Conservation (phyloP, 2,113 vertebrate genomes). For the Shinisaurus crocodilurus region DNA sequence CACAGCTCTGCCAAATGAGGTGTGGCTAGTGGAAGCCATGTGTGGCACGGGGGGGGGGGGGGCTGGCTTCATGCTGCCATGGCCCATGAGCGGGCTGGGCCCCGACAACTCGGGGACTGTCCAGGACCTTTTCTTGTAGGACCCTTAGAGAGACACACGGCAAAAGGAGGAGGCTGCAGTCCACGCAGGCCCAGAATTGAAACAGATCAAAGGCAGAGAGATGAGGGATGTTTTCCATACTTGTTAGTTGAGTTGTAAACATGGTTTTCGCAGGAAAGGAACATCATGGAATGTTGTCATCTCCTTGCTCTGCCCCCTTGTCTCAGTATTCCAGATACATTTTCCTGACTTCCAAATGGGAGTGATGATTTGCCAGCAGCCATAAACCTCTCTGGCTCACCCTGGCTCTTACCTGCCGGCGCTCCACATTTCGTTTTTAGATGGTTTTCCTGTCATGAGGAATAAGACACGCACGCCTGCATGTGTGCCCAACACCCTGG, state of each 20-base stretch:
- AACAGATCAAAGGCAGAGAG: constrained; percentile 70
- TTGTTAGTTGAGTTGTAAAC: constrained; percentile 78
- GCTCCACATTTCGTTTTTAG: neutral
- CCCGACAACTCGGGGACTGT: constrained; percentile 64
- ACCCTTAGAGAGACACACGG: neutral
- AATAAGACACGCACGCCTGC: neutral
- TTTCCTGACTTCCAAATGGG: constrained; percentile 48
- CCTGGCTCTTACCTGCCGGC: neutral
- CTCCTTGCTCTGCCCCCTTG: neutral
- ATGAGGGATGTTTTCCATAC: constrained; percentile 71
- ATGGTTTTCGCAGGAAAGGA: constrained; percentile 75
- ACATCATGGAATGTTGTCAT: constrained; percentile 68
- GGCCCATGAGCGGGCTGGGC: constrained; percentile 57
- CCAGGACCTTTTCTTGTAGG: constrained; percentile 57
- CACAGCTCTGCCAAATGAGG: no score
- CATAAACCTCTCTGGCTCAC: constrained; percentile 18
- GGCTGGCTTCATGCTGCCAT: constrained; percentile 26
- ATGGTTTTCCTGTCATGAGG: constrained; percentile 37
- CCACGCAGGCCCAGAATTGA: constrained; percentile 47
- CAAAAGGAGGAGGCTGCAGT: neutral
- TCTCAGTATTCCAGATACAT: constrained; percentile 16
- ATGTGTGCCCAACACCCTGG: no score
- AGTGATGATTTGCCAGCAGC: constrained; percentile 15
- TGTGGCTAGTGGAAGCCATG: constrained; percentile 37
- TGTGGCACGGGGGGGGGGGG: no score